A percentile compares a stretch with the other conserved stretches of the same genome.
Conservation (phyloP, 1,140 invertebrate genomes). For the Lepidurus apus region DNA sequence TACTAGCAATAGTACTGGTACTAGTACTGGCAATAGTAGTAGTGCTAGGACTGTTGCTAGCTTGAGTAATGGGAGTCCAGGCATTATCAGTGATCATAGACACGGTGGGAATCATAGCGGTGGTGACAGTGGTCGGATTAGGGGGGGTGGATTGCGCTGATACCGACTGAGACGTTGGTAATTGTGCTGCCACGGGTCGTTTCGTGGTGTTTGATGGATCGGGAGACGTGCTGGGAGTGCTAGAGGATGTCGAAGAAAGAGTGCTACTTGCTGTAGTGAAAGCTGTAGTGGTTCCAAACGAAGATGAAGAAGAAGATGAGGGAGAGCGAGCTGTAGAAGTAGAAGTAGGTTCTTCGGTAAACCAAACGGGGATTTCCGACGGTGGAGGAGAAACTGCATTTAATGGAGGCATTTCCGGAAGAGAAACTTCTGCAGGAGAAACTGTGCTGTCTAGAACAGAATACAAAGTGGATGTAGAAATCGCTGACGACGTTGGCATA, state of each 20-base stretch:
- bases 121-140: constrained; percentile 35
- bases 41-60: constrained; percentile 28
- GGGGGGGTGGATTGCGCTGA: constrained; percentile 34
- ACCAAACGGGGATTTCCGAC: neutral
- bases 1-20: constrained; percentile 28
- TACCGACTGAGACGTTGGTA: constrained; percentile 40
- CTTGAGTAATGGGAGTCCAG: constrained; percentile 28
- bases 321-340: neutral
- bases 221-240: neutral
- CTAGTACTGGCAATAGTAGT: constrained; percentile 9
- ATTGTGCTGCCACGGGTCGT: neutral
- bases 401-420: neutral
- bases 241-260: neutral
- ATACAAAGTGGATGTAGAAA: constrained; percentile 2
- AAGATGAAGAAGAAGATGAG: neutral
- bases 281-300: neutral
- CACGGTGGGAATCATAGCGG: constrained; percentile 37
- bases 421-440: neutral
- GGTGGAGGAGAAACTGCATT: neutral
- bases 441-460: constrained; percentile 2
- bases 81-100: constrained; percentile 28
- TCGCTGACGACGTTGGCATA: neutral
- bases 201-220: neutral
- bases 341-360: constrained; percentile 7
- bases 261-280: constrained; percentile 12